These are phyloP conservation scores for Dascillus cervinus DNA, from an alignment of 2,888 invertebrate species.

Conservation along the genomic window DNA sequence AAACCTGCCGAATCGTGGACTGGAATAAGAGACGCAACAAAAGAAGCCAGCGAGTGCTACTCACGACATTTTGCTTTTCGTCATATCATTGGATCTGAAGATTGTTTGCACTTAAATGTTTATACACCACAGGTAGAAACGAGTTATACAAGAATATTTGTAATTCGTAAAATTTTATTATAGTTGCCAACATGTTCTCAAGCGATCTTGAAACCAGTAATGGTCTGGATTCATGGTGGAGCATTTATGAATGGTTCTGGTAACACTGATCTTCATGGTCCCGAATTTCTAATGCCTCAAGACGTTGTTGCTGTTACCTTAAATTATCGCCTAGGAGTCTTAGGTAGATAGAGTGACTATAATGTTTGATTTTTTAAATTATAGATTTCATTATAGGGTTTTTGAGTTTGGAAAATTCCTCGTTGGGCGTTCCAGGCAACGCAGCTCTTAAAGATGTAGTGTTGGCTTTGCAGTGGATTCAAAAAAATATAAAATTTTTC, in stretches of 20 bases:
- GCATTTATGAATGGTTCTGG: conserved; percentile 35
- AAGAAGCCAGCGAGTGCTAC: conserved; percentile 4
- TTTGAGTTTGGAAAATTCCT: conserved; percentile 41
- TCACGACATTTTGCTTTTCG: not conserved
- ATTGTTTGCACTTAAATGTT: conserved; percentile 7
- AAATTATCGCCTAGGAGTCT: conserved; percentile 37
- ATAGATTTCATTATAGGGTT: conserved; percentile 38
- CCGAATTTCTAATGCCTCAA: conserved; percentile 36
- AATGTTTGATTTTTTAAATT: too few relatives aligned
- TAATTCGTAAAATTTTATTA: not conserved
- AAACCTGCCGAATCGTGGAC: conserved; percentile 5
- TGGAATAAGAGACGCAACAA: conserved; percentile 7
- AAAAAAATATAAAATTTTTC: conserved; percentile 44
- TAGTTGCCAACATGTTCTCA: conserved; percentile 8
- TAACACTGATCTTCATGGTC: conserved; percentile 30
- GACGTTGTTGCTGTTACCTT: conserved; percentile 36
- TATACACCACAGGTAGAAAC: conserved; percentile 7
- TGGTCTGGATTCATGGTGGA: conserved; percentile 43
- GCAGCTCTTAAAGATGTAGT: conserved; percentile 49
- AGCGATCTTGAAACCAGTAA: conserved; percentile 34
- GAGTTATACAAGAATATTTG: too few relatives aligned
- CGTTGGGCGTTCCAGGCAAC: conserved; percentile 46
- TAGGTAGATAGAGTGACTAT: too few relatives aligned
- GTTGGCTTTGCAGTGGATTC: conserved; percentile 46
- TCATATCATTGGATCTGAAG: conserved; percentile 4